Percentiles rank a stretch among this genome's conserved stretches.
Conservation (phyloP, 2,113 vertebrate species). For the Hemibagrus wyckioides region DNA sequence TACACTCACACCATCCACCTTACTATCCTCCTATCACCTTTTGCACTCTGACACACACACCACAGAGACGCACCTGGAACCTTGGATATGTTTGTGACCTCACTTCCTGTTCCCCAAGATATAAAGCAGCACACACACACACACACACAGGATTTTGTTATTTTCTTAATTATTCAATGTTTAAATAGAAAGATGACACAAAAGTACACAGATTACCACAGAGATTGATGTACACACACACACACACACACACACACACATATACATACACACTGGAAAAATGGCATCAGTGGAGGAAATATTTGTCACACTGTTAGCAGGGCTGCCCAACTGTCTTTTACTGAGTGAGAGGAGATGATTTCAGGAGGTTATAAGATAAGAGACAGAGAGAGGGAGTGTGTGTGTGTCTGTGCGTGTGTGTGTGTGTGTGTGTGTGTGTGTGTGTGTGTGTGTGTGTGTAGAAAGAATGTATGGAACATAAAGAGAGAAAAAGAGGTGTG, state of each 20-base stretch:
- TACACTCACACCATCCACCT: slow-evolving; percentile 60
- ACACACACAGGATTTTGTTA: too few species aligned
- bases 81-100: background rate
- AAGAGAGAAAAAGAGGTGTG: background rate
- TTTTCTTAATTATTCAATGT: too few species aligned
- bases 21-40: slow-evolving; percentile 67
- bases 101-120: background rate
- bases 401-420: too few species aligned
- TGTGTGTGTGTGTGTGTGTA: background rate
- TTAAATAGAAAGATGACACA: too few species aligned
- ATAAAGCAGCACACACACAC: background rate
- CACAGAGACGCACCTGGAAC: background rate
- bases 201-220: background rate
- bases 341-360: background rate
- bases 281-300: background rate
- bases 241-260: background rate
- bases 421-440: background rate
- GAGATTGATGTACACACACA: too few species aligned
- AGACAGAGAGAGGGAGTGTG: background rate
- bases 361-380: background rate
- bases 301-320: background rate
- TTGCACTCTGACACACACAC: background rate
- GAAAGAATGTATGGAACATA: background rate
- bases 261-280: background rate
- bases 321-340: too few species aligned